Percentiles rank a stretch among this genome's conserved stretches.
These are phyloP conservation scores for Eretmocerus hayati DNA, from an alignment of 2,888 invertebrate species.

Conservation along the genomic window DNA sequence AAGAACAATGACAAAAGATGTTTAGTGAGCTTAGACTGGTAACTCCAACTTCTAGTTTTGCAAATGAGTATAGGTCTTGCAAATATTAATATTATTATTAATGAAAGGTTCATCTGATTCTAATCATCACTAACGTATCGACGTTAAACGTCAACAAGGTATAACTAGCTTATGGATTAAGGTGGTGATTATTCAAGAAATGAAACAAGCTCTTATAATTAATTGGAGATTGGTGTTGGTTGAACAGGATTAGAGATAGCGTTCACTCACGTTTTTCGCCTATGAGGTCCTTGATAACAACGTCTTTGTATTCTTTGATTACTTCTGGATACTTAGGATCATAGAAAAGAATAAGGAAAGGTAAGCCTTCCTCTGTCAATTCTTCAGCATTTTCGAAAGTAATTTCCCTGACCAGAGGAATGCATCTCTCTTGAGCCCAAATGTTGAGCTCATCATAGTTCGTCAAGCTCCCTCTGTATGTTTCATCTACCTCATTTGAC, in stretches of 20 bases:
- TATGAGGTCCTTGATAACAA: constrained; percentile 69
- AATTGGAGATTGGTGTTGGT: neutral
- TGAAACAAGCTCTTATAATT: too few species aligned
- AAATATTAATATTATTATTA: too few species aligned
- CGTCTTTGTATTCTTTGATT: constrained; percentile 77
- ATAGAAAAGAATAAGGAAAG: constrained; percentile 96
- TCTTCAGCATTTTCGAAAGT: constrained; percentile 99
- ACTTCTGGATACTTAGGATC: constrained; percentile 72
- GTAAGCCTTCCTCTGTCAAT: constrained; percentile 94
- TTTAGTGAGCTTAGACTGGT: too few species aligned
- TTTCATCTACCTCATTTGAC: constrained; percentile 77
- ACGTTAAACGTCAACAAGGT: too few species aligned
- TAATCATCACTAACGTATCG: too few species aligned
- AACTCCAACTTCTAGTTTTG: too few species aligned
- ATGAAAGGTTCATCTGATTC: too few species aligned
- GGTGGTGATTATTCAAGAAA: too few species aligned
- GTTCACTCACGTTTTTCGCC: constrained; percentile 88
- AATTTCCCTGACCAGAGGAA: constrained; percentile 94
- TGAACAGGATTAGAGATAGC: too few species aligned
- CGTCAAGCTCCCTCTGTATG: constrained; percentile 65
- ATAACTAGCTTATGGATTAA: too few species aligned
- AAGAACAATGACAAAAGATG: too few species aligned
- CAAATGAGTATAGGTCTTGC: too few species aligned
- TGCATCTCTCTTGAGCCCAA: constrained; percentile 90
- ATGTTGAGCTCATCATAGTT: constrained; percentile 79